Percentiles rank a stretch among this genome's conserved stretches.
phyloP scores from a whole-genome alignment of 1,140 invertebrate genomes.

The Euwallacea fornicatus region DNA sequence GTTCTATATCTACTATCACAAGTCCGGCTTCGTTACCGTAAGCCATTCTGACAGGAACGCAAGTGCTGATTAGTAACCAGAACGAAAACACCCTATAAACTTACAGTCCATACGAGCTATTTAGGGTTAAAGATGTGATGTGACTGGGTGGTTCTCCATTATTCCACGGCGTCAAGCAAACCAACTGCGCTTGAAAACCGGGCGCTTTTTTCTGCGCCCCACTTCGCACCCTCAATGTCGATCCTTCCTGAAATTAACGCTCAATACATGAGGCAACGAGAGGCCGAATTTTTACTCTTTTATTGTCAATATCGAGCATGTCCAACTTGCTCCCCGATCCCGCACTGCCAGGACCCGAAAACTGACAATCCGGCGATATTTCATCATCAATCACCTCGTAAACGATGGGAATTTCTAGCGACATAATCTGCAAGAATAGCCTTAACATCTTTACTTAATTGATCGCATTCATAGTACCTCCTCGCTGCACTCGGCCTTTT shows the following conservation, averaged over 20 bases:
- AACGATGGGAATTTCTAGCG: slow-evolving; percentile 85
- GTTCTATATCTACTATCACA: slow-evolving; percentile 92
- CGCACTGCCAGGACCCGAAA: slow-evolving; percentile 62
- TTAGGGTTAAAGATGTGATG: slow-evolving; percentile 88
- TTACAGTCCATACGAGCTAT: slow-evolving; percentile 96
- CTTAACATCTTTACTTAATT: no score
- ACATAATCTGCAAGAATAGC: slow-evolving; percentile 56
- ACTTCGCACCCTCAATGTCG: slow-evolving; percentile 69
- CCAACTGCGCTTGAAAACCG: slow-evolving; percentile 93
- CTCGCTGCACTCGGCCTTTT: slow-evolving; percentile 81
- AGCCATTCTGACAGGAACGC: slow-evolving; percentile 71
- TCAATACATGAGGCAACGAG: slow-evolving; percentile 44
- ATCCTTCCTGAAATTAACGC: slow-evolving; percentile 44
- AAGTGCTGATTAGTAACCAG: not conserved
- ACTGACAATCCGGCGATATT: slow-evolving; percentile 76
- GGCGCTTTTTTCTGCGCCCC: slow-evolving; percentile 79
- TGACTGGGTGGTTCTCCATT: slow-evolving; percentile 78
- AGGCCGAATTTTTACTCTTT: slow-evolving; percentile 55
- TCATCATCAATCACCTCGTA: slow-evolving; percentile 79
- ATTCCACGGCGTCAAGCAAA: slow-evolving; percentile 84
- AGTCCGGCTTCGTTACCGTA: slow-evolving; percentile 95
- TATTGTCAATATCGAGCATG: slow-evolving; percentile 61
- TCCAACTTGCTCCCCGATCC: slow-evolving; percentile 55
- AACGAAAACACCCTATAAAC: slow-evolving; percentile 52
- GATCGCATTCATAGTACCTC: slow-evolving; percentile 62